Conservation (phyloP, 2,113 vertebrate species). For the Fulica atra region DNA sequence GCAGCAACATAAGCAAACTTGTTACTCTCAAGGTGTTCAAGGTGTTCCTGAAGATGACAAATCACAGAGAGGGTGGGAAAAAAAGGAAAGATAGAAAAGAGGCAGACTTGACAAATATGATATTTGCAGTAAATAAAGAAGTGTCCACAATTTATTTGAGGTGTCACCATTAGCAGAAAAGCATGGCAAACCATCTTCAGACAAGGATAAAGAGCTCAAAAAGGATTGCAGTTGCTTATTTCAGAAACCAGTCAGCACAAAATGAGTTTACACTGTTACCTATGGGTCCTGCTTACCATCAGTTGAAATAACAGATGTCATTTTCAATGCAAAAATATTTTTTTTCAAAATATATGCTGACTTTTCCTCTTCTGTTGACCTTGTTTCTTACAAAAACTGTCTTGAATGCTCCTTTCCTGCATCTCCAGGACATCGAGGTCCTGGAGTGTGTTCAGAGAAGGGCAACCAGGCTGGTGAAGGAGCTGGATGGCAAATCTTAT, state of each 20-base stretch:
- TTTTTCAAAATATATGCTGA: neutral
- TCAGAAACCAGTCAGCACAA: neutral
- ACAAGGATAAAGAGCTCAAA: neutral
- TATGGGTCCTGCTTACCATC: neutral
- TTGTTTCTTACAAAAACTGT: neutral
- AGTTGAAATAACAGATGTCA: neutral
- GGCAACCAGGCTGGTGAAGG: too few species aligned
- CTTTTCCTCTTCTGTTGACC: neutral
- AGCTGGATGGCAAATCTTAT: too few species aligned
- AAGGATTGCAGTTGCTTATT: neutral
- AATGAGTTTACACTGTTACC: neutral
- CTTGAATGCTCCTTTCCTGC: neutral
- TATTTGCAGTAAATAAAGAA: neutral
- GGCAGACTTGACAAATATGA: rapidly evolving
- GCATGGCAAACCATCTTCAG: rapidly evolving
- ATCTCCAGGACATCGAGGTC: neutral
- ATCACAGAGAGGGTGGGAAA: rapidly evolving
- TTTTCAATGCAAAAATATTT: neutral
- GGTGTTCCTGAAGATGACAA: rapidly evolving
- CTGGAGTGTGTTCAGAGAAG: too few species aligned
- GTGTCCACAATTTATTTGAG: neutral
- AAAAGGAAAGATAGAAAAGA: neutral
- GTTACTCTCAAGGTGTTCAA: neutral
- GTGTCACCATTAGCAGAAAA: neutral
- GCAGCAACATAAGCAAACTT: neutral